These are phyloP conservation scores for Saguinus midas DNA, from an alignment of 2,113 vertebrate genomes.

Conservation along the genomic window DNA sequence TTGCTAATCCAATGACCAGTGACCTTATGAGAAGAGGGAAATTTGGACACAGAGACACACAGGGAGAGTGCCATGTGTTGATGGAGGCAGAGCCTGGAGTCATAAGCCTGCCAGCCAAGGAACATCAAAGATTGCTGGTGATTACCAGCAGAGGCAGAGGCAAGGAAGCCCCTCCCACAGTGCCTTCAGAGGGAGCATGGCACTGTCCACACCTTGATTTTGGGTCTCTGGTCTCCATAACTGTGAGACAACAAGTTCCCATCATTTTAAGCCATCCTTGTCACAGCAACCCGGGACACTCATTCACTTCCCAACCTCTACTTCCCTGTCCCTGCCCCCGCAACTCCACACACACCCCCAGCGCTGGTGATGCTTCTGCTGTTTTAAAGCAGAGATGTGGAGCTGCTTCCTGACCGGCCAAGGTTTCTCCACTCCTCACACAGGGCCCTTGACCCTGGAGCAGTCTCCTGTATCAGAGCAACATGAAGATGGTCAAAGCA, in stretches of 20 bases:
- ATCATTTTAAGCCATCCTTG: not conserved
- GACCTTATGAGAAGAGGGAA: not conserved
- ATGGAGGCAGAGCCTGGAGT: not conserved
- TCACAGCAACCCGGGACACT: not conserved
- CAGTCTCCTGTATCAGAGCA: not conserved
- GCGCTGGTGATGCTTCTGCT: not conserved
- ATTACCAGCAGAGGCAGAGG: not conserved
- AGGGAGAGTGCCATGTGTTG: not conserved
- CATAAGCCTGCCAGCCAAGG: not conserved
- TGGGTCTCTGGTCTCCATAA: not conserved
- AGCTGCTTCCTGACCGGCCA: not conserved
- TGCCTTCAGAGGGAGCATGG: fast-evolving
- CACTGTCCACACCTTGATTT: not conserved
- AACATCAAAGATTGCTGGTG: not conserved
- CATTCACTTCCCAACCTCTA: no score
- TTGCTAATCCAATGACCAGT: not conserved
- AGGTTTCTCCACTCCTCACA: not conserved
- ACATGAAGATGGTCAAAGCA: not conserved
- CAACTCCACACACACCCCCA: not conserved
- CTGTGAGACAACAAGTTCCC: not conserved
- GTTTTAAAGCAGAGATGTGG: not conserved
- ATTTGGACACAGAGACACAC: not conserved
- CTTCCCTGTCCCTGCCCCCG: not conserved
- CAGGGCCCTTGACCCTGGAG: not conserved
- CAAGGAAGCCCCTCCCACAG: not conserved